phyloP scores from a whole-genome alignment of 2,113 vertebrate species.

The Cynoglossus semilaevis region DNA sequence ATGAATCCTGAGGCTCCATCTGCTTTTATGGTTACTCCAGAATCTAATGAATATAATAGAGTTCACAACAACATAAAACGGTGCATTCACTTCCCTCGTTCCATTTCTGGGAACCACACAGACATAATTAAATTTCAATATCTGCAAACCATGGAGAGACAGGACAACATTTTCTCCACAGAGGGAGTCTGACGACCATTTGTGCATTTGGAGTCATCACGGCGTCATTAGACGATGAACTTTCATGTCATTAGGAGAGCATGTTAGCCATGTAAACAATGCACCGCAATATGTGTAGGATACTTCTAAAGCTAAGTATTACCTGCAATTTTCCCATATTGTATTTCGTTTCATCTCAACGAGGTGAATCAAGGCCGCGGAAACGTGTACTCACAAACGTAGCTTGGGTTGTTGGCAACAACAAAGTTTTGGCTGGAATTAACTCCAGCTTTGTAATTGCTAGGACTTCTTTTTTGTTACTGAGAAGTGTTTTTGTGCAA shows the following conservation, averaged over 20 bases:
- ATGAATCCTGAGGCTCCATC: conserved; percentile 46
- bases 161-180: conserved; percentile 17
- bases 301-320: conserved; percentile 42
- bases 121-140: conserved; percentile 50
- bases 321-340: conserved; percentile 52
- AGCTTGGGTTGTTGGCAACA: conserved; percentile 59
- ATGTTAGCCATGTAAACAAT: conserved; percentile 47
- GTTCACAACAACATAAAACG: conserved; percentile 28
- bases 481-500: conserved; percentile 63
- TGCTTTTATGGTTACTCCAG: conserved; percentile 46
- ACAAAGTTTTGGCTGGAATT: conserved; percentile 51
- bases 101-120: conserved; percentile 44
- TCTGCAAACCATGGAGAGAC: conserved; percentile 27
- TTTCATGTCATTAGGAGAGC: conserved; percentile 39
- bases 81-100: conserved; percentile 34
- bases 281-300: conserved; percentile 15
- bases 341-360: conserved; percentile 44
- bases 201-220: conserved; percentile 41
- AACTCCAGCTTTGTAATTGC: conserved; percentile 63
- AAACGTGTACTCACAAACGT: conserved; percentile 51
- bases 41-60: conserved; percentile 52
- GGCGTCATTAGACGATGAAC: conserved; percentile 35
- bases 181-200: conserved; percentile 29
- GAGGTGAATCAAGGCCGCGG: conserved; percentile 45
- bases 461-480: conserved; percentile 56